These are phyloP conservation scores for Rhagophthalmus giganteus DNA, from an alignment of 2,888 invertebrate genomes.

Conservation along the genomic window DNA sequence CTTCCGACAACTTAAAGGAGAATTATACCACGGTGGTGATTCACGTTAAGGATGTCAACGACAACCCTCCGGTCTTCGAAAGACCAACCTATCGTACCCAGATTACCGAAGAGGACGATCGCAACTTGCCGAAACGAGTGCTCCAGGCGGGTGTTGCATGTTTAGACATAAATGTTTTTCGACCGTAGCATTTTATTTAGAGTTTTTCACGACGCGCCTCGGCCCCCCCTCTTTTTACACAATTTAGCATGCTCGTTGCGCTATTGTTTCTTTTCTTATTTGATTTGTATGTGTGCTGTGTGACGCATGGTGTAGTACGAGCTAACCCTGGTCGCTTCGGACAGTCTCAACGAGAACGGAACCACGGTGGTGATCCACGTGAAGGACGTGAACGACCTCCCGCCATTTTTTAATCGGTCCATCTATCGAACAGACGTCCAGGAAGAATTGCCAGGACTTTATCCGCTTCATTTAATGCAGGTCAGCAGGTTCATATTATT, in stretches of 20 bases:
- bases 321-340: constrained; percentile 85
- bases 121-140: constrained; percentile 90
- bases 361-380: constrained; percentile 81
- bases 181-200: no score
- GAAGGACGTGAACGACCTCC: constrained; percentile 87
- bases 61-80: constrained; percentile 97
- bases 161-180: no score
- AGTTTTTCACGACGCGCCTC: constrained; percentile 23
- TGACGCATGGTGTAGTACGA: constrained; percentile 69
- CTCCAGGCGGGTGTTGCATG: constrained; percentile 69
- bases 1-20: constrained; percentile 95
- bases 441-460: constrained; percentile 74
- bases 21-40: constrained; percentile 97
- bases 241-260: constrained; percentile 24
- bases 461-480: constrained; percentile 72
- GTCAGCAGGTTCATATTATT: constrained; percentile 54
- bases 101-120: constrained; percentile 94
- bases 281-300: constrained; percentile 37
- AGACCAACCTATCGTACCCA: constrained; percentile 92
- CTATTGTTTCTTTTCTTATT: constrained; percentile 14
- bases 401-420: constrained; percentile 76
- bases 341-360: constrained; percentile 86
- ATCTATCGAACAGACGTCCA: constrained; percentile 72
- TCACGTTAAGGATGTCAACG: constrained; percentile 96
- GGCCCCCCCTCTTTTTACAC: constrained; percentile 12